Percentiles rank a stretch among this genome's conserved stretches.
phyloP scores from a whole-genome alignment of 2,888 invertebrate genomes.

The Tetrapedia diversipes region DNA sequence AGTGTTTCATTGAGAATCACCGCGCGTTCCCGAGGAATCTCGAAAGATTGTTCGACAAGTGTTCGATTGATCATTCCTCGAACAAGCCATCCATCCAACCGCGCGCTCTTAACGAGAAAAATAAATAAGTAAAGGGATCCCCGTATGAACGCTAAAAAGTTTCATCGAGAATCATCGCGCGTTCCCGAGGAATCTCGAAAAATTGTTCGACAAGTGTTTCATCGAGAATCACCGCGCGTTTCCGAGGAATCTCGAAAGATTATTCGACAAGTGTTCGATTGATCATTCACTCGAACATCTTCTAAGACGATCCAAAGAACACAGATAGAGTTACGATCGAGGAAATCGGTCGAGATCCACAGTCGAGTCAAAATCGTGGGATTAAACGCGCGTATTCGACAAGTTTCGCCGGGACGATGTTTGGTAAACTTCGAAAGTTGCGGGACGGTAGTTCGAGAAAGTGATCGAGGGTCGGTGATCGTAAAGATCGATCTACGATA shows the following conservation, averaged over 20 bases:
- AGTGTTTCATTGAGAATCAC: background rate
- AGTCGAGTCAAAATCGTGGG: background rate
- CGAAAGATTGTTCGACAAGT: too few species aligned
- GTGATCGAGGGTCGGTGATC: background rate
- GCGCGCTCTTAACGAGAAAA: too few species aligned
- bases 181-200: background rate
- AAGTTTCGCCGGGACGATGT: background rate
- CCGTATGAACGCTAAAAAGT: too few species aligned
- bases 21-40: background rate
- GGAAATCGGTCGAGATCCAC: background rate
- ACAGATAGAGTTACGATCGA: background rate
- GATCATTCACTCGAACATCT: background rate
- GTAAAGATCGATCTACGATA: background rate
- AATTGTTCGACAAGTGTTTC: too few species aligned
- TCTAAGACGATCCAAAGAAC: background rate
- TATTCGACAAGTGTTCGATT: background rate
- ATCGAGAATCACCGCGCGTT: background rate
- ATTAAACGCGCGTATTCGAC: background rate
- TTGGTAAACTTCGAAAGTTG: conserved; percentile 12
- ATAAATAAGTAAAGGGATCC: too few species aligned
- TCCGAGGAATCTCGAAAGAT: too few species aligned
- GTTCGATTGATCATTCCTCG: background rate
- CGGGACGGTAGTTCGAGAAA: background rate
- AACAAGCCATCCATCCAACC: too few species aligned
- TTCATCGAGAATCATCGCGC: background rate